Conservation (phyloP, 2,888 invertebrate species). For the Dichetophora obliterata region DNA sequence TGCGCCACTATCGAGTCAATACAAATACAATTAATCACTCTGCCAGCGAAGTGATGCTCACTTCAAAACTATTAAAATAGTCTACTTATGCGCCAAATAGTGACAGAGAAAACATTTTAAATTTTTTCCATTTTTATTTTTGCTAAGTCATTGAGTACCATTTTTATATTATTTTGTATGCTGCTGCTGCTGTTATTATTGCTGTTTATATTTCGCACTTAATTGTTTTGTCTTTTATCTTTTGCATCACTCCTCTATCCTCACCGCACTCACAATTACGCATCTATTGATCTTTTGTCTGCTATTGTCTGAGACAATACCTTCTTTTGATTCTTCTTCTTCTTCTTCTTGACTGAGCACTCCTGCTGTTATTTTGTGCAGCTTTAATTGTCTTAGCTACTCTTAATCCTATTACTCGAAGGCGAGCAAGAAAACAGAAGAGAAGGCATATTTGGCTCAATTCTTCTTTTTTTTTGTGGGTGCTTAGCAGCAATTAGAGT, state of each 20-base stretch:
- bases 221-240: slow-evolving; percentile 66
- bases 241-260: slow-evolving; percentile 31
- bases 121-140: slow-evolving; percentile 1
- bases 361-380: slow-evolving; percentile 33
- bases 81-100: background rate
- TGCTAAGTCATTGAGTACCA: slow-evolving; percentile 38
- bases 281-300: slow-evolving; percentile 18
- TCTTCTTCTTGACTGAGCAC: background rate
- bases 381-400: slow-evolving; percentile 22
- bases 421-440: background rate
- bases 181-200: slow-evolving; percentile 45
- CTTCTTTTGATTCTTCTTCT: too few relatives aligned
- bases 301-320: background rate
- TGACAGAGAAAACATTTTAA: too few relatives aligned
- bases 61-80: slow-evolving; percentile 26
- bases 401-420: slow-evolving; percentile 38
- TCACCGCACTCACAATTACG: slow-evolving; percentile 5
- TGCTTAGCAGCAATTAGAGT: too few relatives aligned
- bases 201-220: slow-evolving; percentile 65
- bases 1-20: slow-evolving; percentile 41
- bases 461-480: too few relatives aligned
- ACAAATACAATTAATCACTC: slow-evolving; percentile 42
- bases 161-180: background rate
- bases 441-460: too few relatives aligned
- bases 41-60: background rate